These are phyloP conservation scores for Colletes collaris DNA, from an alignment of 2,888 invertebrate genomes.

Conservation along the genomic window DNA sequence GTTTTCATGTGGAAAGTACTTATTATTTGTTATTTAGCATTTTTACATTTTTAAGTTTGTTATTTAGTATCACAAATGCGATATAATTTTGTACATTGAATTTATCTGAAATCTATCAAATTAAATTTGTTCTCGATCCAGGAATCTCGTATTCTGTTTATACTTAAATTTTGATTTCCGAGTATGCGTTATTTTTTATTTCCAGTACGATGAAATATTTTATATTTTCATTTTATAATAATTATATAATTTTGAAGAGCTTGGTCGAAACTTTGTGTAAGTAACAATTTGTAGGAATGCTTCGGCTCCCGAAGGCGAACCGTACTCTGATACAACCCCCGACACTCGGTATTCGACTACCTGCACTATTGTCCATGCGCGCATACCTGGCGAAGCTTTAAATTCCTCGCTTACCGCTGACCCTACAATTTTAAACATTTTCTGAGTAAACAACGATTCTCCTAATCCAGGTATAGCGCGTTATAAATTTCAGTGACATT, in stretches of 20 bases:
- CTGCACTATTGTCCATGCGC: conserved; percentile 37
- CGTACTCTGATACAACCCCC: conserved; percentile 18
- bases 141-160: too few species aligned
- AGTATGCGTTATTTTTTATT: too few species aligned
- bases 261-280: background rate
- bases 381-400: conserved; percentile 35
- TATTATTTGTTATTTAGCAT: too few species aligned
- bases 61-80: too few species aligned
- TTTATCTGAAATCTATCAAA: too few species aligned
- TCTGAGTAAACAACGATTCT: background rate
- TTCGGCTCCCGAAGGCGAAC: background rate
- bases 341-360: conserved; percentile 28
- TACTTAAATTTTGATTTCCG: too few species aligned
- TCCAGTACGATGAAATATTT: too few species aligned
- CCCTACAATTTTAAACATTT: conserved; percentile 30
- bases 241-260: background rate
- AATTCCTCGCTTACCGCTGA: conserved; percentile 4
- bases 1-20: too few species aligned
- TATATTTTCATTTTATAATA: too few species aligned
- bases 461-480: background rate
- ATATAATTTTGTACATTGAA: too few species aligned
- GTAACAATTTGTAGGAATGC: background rate
- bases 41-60: too few species aligned
- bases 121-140: too few species aligned
- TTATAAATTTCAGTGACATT: background rate